Evolutionary conservation across 2,888 invertebrate genomes (phyloP).

Genomic region (Danaus chrysippus): DNA sequence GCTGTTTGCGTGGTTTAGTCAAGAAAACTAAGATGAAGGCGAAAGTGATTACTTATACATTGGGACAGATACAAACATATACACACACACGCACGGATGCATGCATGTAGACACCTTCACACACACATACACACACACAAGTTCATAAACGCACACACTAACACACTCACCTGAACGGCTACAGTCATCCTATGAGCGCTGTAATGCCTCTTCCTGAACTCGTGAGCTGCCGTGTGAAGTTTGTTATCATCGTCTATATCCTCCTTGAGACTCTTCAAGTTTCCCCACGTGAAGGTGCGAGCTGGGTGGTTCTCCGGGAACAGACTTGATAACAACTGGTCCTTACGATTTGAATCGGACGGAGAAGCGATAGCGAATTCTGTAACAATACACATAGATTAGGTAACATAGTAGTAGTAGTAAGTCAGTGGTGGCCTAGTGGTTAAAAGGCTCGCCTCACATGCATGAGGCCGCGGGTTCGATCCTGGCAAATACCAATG

Average conservation of each 20-base stretch:
- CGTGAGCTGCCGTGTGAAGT: constrained; percentile 84
- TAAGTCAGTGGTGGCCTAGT: no score
- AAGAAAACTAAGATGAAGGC: no score
- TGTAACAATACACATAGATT: constrained; percentile 40
- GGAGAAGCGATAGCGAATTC: constrained; percentile 91
- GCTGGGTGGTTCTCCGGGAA: constrained; percentile 85
- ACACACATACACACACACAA: background rate
- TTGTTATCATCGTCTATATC: constrained; percentile 81
- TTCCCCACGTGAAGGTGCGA: constrained; percentile 91
- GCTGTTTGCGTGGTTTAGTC: no score
- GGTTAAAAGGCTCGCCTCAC: no score
- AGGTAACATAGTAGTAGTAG: no score
- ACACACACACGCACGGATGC: background rate
- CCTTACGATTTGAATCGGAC: constrained; percentile 85
- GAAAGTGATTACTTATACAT: background rate
- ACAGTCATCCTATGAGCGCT: constrained; percentile 93
- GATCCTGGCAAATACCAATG: no score
- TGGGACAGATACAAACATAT: background rate
- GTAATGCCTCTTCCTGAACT: constrained; percentile 88
- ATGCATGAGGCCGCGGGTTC: no score
- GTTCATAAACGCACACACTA: background rate
- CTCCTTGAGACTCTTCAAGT: constrained; percentile 84
- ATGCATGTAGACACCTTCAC: background rate
- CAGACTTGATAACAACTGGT: constrained; percentile 85
- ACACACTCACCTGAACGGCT: constrained; percentile 83